Base-by-base conservation (phyloP, 2,113 vertebrate species). In the Phasianus colchicus region DNA sequence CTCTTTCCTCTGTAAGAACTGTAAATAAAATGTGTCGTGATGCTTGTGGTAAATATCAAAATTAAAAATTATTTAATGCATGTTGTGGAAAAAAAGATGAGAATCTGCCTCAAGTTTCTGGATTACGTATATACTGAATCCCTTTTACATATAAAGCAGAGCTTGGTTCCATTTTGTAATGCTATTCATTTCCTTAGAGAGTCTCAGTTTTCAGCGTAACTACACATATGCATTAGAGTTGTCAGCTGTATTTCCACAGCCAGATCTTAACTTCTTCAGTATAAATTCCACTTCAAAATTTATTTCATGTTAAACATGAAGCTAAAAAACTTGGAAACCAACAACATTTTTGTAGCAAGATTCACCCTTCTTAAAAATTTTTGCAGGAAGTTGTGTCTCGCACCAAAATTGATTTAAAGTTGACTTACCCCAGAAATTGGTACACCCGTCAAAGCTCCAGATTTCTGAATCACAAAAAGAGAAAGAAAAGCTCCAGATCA, bases 401-500 rank as follows among this genome's bases (percentile, higher is more conserved):
- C 18, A 13, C 2, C 34, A 91, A 42, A 89, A 50, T 60, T 54
- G 29, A 48, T 17, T 3, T 42, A 52, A 67, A 65, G 45, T 4
- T 73, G 83, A 95, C 98, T 99, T 98, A 99, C 99, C 98, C 99
- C 99, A 27, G 99, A 99, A 97, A 99, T 99, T 24, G 99, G 99
- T 81, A 99, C 97, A 87, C 99, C 99, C 92, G 98, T 98, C 67
- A 99, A 98, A 76, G 98, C 98, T 83, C 98, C 97, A 78, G 98
- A 98, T 97, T 98, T 99, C 99, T 99, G 97, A 89, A 88, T 89
- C 4, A 3, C 22, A 94, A 95, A 95, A 95, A 95, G 43, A 91
- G 42, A 92, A 88, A 93, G 43, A 93, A 50, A 66, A 88, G 16
- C 2, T 54, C 34, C 32, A 67, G 38, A 83, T 92, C 78, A 90